These are phyloP conservation scores for Syngnathus scovelli DNA, from an alignment of 2,113 vertebrate genomes.

Conservation along the genomic window DNA sequence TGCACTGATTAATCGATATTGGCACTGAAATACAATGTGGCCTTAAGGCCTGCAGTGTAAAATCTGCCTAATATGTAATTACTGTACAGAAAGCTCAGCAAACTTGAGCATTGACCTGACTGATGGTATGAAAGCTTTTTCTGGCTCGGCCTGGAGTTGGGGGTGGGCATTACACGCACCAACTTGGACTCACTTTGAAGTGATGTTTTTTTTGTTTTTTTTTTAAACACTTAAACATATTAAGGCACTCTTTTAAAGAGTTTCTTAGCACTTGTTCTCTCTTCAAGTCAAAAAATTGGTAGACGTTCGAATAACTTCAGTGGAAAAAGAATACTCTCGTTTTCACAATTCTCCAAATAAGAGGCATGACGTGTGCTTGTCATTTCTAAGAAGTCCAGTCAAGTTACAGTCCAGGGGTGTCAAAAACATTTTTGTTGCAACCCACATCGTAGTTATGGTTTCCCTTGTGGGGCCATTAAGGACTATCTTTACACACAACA, in stretches of 20 bases:
- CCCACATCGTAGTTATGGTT: too few species aligned
- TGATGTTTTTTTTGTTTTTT: background rate
- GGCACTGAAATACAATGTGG: background rate
- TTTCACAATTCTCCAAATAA: background rate
- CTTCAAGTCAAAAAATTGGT: background rate
- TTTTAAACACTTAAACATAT: background rate
- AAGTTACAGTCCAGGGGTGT: too few species aligned
- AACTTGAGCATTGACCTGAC: background rate
- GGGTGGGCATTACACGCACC: background rate
- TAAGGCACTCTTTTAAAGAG: background rate
- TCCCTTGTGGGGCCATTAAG: too few species aligned
- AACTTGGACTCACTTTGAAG: background rate
- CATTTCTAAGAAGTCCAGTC: too few species aligned
- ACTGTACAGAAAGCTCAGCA: background rate
- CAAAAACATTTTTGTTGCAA: too few species aligned
- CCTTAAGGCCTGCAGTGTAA: background rate
- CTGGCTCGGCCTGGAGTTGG: background rate
- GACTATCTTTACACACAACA: too few species aligned
- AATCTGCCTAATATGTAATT: background rate
- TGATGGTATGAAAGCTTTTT: background rate
- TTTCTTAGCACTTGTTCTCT: background rate
- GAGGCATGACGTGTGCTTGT: background rate
- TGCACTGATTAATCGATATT: background rate
- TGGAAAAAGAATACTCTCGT: background rate
- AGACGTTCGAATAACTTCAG: too few species aligned